phyloP scores from a whole-genome alignment of 2,797 vertebrate genomes.

The Melanotaenia maccullochi region DNA sequence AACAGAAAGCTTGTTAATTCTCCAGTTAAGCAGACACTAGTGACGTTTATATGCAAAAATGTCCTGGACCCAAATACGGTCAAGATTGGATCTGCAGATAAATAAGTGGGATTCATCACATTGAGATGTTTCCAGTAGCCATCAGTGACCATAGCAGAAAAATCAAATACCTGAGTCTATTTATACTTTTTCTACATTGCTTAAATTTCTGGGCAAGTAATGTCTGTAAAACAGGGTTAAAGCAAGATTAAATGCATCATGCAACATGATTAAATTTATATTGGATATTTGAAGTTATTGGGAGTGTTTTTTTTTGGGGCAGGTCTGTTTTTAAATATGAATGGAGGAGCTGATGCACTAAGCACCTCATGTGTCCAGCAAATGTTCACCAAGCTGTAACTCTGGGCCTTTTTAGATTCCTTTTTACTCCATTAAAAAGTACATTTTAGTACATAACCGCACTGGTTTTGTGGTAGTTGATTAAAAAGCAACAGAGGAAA shows the following conservation, averaged over 20 bases:
- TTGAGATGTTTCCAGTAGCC: constrained; percentile 23
- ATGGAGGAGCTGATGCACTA: constrained; percentile 14
- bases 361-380: constrained; percentile 74
- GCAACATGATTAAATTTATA: constrained; percentile 11
- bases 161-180: constrained; percentile 11
- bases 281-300: not conserved
- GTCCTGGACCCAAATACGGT: constrained; percentile 11
- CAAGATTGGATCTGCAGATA: constrained; percentile 23
- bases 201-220: constrained; percentile 19
- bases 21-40: constrained; percentile 28
- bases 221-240: constrained; percentile 8
- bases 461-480: constrained; percentile 76
- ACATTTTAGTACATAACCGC: constrained; percentile 81
- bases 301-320: not conserved
- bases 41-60: constrained; percentile 28
- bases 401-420: constrained; percentile 64
- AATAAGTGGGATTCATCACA: constrained; percentile 24
- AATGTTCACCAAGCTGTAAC: constrained; percentile 73
- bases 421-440: constrained; percentile 80
- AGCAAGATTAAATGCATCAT: constrained; percentile 18
- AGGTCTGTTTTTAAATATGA: constrained; percentile 23
- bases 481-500: constrained; percentile 79
- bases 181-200: constrained; percentile 11
- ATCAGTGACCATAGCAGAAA: not conserved
- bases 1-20: constrained; percentile 21